Base-by-base conservation (phyloP, 1,140 invertebrate genomes). In the Caerostris darwini region DNA sequence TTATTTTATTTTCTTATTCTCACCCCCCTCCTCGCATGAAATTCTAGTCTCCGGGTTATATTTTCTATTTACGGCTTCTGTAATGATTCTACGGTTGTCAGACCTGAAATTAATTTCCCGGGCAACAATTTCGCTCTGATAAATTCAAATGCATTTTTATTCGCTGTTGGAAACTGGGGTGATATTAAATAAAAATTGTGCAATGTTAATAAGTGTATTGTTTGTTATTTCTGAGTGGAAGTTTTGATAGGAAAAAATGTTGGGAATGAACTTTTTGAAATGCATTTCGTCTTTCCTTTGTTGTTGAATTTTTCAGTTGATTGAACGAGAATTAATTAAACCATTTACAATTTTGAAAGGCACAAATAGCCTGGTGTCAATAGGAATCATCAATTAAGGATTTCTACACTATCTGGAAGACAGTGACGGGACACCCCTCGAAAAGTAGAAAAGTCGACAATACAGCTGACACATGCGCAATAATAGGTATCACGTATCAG, bases 101-200 rank as follows among this genome's bases (percentile, higher is more conserved):
- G 50, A 77, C 71, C 53, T 34, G 71, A 77, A 77, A 77, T 77
- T 77, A 77, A 77, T 77, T 77, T 77, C 3, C 69, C 71, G 0
- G 7, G 12, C 34, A 77, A 12, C 71, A 77, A 77, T 77, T 77
- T 77, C 50, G 50, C 71, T 77, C 34, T 77, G 34, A 77, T 77
- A 77, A 77, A 77, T 77, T 77, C 71, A 77, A 77, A 77, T 10
- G 14, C 17, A 67, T 67, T 67, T 64, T 67, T 67, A 67, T 67
- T 67, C 14, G 5, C 14, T 67, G 61, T 67, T 14, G 61, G 10
- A 10, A 67, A 4, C 61, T 67, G 6, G 14, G 17, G 17, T 12
- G 17, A 67, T 67, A 67, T 67, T 67, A 67, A 67, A 67, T 67
- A 17, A 4, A 64, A 67, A 17, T 67, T 67, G 61, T 5, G 17